phyloP scores from a whole-genome alignment of 2,888 invertebrate genomes.

The Drosophila bunnanda region DNA sequence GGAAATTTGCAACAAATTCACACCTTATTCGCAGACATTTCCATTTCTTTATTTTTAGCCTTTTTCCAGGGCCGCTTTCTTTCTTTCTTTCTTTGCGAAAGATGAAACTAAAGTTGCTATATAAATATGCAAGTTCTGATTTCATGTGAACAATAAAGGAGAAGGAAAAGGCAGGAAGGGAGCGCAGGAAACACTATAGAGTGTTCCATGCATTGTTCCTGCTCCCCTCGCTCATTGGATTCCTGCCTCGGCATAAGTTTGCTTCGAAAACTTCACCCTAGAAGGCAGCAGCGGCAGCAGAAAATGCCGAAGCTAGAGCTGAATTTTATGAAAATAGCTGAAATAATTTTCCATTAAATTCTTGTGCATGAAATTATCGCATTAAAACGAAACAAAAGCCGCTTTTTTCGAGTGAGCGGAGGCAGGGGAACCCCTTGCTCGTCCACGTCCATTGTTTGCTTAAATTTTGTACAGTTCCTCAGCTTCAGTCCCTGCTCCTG shows the following conservation, averaged over 20 bases:
- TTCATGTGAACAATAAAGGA: conserved; percentile 22
- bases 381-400: conserved; percentile 68
- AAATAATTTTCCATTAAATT: conserved; percentile 79
- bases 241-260: conserved; percentile 34
- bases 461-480: conserved; percentile 74
- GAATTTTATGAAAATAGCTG: conserved; percentile 70
- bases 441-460: conserved; percentile 72
- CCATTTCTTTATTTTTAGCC: background rate
- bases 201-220: conserved; percentile 31
- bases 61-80: no score
- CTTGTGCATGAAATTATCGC: conserved; percentile 72
- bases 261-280: conserved; percentile 20
- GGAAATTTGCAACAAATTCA: conserved; percentile 17
- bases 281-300: conserved; percentile 3
- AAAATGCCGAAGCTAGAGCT: conserved; percentile 49
- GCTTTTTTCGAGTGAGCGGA: conserved; percentile 4
- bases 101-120: conserved; percentile 1
- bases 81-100: background rate
- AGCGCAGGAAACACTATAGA: background rate
- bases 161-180: background rate
- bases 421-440: background rate
- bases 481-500: conserved; percentile 2
- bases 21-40: conserved; percentile 4
- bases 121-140: conserved; percentile 29
- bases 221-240: conserved; percentile 1